Evolutionary conservation across 2,888 invertebrate genomes (phyloP).

Genomic region (Oscheius sp.): DNA sequence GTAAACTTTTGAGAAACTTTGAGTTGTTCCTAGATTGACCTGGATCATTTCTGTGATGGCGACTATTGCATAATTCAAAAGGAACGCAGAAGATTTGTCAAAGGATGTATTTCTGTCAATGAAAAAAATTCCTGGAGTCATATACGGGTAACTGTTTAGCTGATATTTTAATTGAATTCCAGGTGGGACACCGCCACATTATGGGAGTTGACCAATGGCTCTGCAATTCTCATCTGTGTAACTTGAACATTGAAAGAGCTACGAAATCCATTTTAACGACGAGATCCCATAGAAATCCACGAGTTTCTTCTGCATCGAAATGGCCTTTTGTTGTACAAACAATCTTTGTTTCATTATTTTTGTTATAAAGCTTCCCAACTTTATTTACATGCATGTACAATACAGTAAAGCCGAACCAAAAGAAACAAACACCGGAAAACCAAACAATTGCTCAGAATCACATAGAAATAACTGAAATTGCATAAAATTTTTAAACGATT

Average conservation of each 20-base stretch:
- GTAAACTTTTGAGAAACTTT: neutral
- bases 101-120: conserved; percentile 55
- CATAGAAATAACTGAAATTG: neutral
- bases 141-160: conserved; percentile 35
- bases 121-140: conserved; percentile 57
- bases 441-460: neutral
- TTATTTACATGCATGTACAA: conserved; percentile 1
- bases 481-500: neutral
- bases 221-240: conserved; percentile 63
- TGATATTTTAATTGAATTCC: conserved; percentile 6
- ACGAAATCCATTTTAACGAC: neutral
- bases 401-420: neutral
- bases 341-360: neutral
- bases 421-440: neutral
- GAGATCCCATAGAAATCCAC: conserved; percentile 7
- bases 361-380: neutral
- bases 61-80: conserved; percentile 62
- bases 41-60: conserved; percentile 57
- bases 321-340: neutral
- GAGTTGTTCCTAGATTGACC: conserved; percentile 43
- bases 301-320: neutral
- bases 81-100: conserved; percentile 40
- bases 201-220: conserved; percentile 65
- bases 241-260: conserved; percentile 48
- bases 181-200: conserved; percentile 62